Evolutionary conservation across 1,140 invertebrate genomes (phyloP), one percentile per base, ranked within the genome.

Genomic region (Aphelenchoides besseyi): DNA sequence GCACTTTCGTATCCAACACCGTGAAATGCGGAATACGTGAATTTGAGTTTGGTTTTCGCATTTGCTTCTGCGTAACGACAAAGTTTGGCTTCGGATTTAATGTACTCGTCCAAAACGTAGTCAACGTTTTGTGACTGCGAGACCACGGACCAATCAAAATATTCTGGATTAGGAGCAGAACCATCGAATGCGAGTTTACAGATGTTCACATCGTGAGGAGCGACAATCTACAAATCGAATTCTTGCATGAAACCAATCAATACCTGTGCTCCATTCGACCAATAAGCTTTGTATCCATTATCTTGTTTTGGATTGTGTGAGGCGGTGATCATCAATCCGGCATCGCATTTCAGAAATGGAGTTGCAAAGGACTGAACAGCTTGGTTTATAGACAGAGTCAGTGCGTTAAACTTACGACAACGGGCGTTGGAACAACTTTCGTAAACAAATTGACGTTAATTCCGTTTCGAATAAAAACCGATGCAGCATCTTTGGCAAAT

Each of bases 231-330:
- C 8, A 74, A 71, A 71, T 30, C 16, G 68, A 68, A 18, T 32
- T 33, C 16, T 30, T 28, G 32, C 68, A 32, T 28, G 32, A 57
- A 41, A 67, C 32, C 30, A 74, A 73, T 12, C 57, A 74, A 62
- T 77, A 89, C 89, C 85, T 91, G 95, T n/a, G 92, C 90, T 0
- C 94, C 93, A 86, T 97, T 97, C 26, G 87, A 86, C 91, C 94
- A 95, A 85, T 97, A 98, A 2, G 87, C 87, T 84, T 99, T 99
- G 84, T 98, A 98, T 2, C 97, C 97, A 86, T 99, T 99, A 84
- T 99, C 95, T 62, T 97, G 90, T 86, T 97, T 97, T 0, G 95
- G 96, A 88, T 99, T 99, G 79, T 99, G 96, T 0, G 95, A 98
- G 0, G 97, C 96, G 16, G 97, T 99, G 0, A 98, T 89, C 93